These are phyloP conservation scores for Oryzias curvinotus DNA, from an alignment of 2,113 vertebrate genomes.

Conservation along the genomic window DNA sequence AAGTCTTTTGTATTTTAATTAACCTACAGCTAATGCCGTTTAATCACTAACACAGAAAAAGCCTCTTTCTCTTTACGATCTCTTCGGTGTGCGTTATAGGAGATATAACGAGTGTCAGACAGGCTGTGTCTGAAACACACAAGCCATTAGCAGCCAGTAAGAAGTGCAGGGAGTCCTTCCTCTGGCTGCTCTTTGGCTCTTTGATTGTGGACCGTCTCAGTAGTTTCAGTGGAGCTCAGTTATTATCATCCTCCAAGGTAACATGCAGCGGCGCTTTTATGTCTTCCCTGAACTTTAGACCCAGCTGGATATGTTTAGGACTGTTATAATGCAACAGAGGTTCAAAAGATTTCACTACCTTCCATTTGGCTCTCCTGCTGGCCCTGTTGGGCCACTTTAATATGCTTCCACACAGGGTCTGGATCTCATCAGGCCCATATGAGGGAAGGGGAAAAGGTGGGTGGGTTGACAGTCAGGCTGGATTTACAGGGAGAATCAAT, in stretches of 20 bases:
- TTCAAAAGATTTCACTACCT: conserved; percentile 84
- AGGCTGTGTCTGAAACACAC: conserved; percentile 65
- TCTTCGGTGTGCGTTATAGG: conserved; percentile 50
- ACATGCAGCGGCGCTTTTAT: conserved; percentile 78
- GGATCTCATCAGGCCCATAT: conserved; percentile 83
- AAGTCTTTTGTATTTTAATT: conserved; percentile 76
- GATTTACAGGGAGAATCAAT: conserved; percentile 61
- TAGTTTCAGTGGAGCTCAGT: conserved; percentile 76
- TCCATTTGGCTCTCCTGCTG: conserved; percentile 83
- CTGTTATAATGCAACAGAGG: conserved; percentile 83
- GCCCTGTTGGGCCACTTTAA: conserved; percentile 83
- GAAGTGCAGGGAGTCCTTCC: conserved; percentile 72
- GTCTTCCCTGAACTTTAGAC: conserved; percentile 81
- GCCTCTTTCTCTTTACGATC: conserved; percentile 56
- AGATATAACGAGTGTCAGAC: conserved; percentile 63
- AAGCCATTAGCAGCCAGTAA: conserved; percentile 76
- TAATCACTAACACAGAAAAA: conserved; percentile 71
- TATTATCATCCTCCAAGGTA: conserved; percentile 80
- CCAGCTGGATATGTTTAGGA: conserved; percentile 85
- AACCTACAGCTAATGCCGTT: conserved; percentile 73
- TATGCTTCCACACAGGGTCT: conserved; percentile 79
- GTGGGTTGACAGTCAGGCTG: conserved; percentile 55
- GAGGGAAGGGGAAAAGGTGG: conserved; percentile 64
- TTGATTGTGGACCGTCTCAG: conserved; percentile 79
- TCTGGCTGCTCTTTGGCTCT: conserved; percentile 52